Base-by-base conservation (phyloP, 2,113 vertebrate species). In the Corydoras maculifer region DNA sequence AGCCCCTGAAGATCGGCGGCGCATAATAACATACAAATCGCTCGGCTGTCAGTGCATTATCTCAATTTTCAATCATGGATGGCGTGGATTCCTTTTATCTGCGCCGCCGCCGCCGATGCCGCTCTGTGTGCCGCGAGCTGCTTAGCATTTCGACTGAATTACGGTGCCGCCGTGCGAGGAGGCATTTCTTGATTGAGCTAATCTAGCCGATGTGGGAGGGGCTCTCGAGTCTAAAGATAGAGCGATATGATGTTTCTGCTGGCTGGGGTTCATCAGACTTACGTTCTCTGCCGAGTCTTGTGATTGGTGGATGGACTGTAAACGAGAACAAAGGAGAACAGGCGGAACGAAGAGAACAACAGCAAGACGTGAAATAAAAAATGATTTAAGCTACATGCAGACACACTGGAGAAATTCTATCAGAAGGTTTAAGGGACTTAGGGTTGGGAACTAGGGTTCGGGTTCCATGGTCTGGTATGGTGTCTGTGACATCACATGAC, bases 211-310 rank as follows among this genome's bases (percentile, higher is more conserved):
- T 58, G 72, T 73, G 72, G 64, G 49, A 48, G 58, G 67, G 54
- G 57, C 31, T 29, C 62, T 10, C 18, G 18, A 25, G 18, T 68
- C n/a, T 48, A 15, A 61, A 78, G 32, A 70, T 15, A 43, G 30
- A 25, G 18, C 18, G 32, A 68, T 55, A 9, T 60, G 9, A n/a
- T 59, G 69, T 74, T 61, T 51, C 31, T 58, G 1, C 4, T 65
- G 55, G 58, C 58, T 43, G 15, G 64, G 35, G 59, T 60, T 4
- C 14, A 25, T 10, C 25, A 77, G 58, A 69, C 85, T 86, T 87
- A 89, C 87, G 83, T 90, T 88, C 64, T 88, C 79, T 54, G 82
- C 78, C 62, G 87, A 66, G 53, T 82, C 84, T 70, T 84, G 84
- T 61, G 86, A 82, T 78, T 82, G 76, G 62, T 86, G 80, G 72